Percentiles rank a stretch among this genome's conserved stretches.
Conservation (phyloP, 92 coral and sea anemone species). For the Blastomussa wellsi region DNA sequence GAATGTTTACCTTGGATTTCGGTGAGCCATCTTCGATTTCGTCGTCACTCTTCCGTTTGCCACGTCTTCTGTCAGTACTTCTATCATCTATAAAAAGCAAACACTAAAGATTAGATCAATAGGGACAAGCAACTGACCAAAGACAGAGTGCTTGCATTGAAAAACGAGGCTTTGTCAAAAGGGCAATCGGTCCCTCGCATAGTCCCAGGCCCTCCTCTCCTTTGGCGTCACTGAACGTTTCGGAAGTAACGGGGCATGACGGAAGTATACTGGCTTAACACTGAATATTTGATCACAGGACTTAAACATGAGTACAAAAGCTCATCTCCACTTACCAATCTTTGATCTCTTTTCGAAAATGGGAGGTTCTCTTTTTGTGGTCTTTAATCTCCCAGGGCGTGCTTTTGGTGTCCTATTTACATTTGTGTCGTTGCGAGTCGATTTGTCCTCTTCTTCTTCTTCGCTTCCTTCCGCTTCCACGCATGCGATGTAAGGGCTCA, state of each 20-base stretch:
- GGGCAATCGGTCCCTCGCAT: too few relatives aligned
- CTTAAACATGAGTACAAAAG: neutral
- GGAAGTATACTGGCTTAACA: neutral
- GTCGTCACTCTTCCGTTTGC: conserved; percentile 27
- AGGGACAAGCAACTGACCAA: neutral
- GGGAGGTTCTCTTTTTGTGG: neutral
- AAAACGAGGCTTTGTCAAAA: too few relatives aligned
- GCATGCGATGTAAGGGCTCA: conserved; percentile 81
- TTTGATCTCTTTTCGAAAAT: neutral
- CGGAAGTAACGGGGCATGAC: too few relatives aligned
- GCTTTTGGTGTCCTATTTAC: conserved; percentile 27
- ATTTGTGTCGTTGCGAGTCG: neutral
- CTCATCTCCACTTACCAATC: neutral
- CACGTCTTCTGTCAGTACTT: conserved; percentile 1
- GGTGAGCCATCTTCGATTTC: conserved; percentile 55
- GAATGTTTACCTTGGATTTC: conserved; percentile 61
- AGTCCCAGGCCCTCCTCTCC: neutral
- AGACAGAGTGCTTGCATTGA: too few relatives aligned
- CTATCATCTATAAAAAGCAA: neutral
- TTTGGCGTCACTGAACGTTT: neutral
- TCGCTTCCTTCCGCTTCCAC: conserved; percentile 71
- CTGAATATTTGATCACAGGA: neutral
- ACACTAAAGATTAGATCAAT: neutral
- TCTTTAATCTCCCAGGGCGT: neutral
- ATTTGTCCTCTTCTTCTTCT: conserved; percentile 25